Percentiles rank a stretch among this genome's conserved stretches.
These are phyloP conservation scores for Drosophila lutescens DNA, from an alignment of 2,888 invertebrate species.

Conservation along the genomic window DNA sequence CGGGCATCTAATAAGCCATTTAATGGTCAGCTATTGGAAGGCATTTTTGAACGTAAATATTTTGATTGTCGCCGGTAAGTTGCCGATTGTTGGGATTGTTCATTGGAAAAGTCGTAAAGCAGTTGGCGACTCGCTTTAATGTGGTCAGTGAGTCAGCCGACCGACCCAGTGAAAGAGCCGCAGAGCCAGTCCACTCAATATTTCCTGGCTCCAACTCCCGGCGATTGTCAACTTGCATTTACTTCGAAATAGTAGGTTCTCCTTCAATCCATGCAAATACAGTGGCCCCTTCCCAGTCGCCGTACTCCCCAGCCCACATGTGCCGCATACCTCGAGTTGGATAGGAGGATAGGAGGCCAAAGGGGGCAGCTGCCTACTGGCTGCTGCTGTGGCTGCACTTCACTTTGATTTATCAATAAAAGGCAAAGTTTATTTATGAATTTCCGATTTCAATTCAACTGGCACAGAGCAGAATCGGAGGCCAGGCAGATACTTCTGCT, in stretches of 20 bases:
- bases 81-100: slow-evolving; percentile 25
- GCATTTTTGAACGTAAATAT: slow-evolving; percentile 62
- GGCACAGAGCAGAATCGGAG: slow-evolving; percentile 29
- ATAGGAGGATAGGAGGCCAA: not conserved
- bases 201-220: slow-evolving; percentile 1
- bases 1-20: slow-evolving; percentile 75
- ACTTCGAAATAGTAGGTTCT: slow-evolving; percentile 6
- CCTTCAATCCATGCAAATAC: slow-evolving; percentile 14
- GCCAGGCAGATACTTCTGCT: slow-evolving; percentile 44
- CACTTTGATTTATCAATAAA: slow-evolving; percentile 76
- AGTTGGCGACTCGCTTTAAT: slow-evolving; percentile 55
- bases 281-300: not conserved
- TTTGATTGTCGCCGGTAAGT: slow-evolving; percentile 49
- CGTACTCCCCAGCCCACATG: slow-evolving; percentile 39
- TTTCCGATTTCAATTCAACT: slow-evolving; percentile 67
- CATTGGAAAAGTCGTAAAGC: slow-evolving; percentile 62
- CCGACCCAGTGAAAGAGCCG: slow-evolving; percentile 2
- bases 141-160: slow-evolving; percentile 50
- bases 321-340: slow-evolving; percentile 31
- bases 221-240: slow-evolving; percentile 24
- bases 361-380: too few species aligned
- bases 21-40: slow-evolving; percentile 51
- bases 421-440: slow-evolving; percentile 75
- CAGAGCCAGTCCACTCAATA: not conserved
- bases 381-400: slow-evolving; percentile 58